Percentiles rank a stretch among this genome's conserved stretches.
Conservation (phyloP, 2,888 invertebrate species). For the Pseudolycoriella hygida region DNA sequence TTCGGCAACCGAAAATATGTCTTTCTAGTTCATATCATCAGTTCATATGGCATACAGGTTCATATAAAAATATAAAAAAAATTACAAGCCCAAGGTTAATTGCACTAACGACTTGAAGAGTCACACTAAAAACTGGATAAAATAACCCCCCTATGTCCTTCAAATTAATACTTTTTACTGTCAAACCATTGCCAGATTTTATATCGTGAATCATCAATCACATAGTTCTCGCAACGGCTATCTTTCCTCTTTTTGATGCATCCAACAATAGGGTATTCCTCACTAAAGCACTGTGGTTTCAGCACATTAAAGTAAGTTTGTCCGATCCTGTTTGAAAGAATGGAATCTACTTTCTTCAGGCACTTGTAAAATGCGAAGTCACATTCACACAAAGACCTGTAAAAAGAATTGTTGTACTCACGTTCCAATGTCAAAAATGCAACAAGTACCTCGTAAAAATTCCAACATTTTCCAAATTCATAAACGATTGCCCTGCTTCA, state of each 20-base stretch:
- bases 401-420: conserved; percentile 22
- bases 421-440: too few relatives aligned
- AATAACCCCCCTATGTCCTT: too few relatives aligned
- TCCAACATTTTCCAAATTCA: conserved; percentile 45
- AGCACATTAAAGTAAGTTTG: conserved; percentile 55
- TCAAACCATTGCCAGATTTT: conserved; percentile 44
- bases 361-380: conserved; percentile 49
- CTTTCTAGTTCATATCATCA: too few relatives aligned
- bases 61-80: too few relatives aligned
- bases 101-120: too few relatives aligned
- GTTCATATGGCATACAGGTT: too few relatives aligned
- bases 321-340: conserved; percentile 41
- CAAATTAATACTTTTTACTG: conserved; percentile 21
- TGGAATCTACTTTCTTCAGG: conserved; percentile 35
- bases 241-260: conserved; percentile 11
- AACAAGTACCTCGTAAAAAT: conserved; percentile 41
- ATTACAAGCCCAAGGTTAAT: too few relatives aligned
- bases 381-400: conserved; percentile 48
- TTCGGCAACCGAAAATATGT: too few relatives aligned
- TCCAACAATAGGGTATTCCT: conserved; percentile 33
- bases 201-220: conserved; percentile 30
- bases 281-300: conserved; percentile 49
- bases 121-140: too few relatives aligned
- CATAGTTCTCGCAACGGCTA: conserved; percentile 33
- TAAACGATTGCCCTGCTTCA: conserved; percentile 33